Evolutionary conservation across 1,140 invertebrate species (phyloP).

Genomic region (Hypsibius dujardini): DNA sequence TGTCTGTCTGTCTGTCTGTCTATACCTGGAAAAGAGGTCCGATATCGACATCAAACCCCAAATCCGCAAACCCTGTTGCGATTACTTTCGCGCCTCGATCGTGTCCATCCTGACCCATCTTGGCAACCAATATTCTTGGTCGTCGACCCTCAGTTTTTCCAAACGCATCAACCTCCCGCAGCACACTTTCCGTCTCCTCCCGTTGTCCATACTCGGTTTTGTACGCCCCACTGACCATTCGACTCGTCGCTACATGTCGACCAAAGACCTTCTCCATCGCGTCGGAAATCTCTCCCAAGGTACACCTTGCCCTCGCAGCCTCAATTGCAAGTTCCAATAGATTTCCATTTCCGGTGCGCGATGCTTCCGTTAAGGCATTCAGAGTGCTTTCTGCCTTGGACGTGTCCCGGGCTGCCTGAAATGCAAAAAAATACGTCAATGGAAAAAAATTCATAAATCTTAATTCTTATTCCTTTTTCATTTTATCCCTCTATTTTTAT

Average conservation of each 20-base stretch:
- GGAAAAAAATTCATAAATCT: no score
- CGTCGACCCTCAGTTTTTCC: constrained; percentile 40
- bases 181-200: constrained; percentile 37
- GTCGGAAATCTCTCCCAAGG: constrained; percentile 45
- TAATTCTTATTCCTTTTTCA: no score
- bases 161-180: constrained; percentile 38
- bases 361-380: constrained; percentile 36
- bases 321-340: constrained; percentile 39
- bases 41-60: constrained; percentile 50
- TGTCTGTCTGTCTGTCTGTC: no score
- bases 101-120: constrained; percentile 50
- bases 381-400: constrained; percentile 31
- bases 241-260: constrained; percentile 39
- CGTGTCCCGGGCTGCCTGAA: constrained; percentile 29
- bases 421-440: no score
- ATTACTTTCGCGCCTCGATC: constrained; percentile 49
- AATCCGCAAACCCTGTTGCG: constrained; percentile 48
- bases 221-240: constrained; percentile 47
- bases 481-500: no score
- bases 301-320: constrained; percentile 38
- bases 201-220: constrained; percentile 40
- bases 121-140: constrained; percentile 46
- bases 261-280: constrained; percentile 47
- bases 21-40: constrained; percentile 44
- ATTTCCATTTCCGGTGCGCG: constrained; percentile 37